A percentile compares a stretch with the other conserved stretches of the same genome.
Evolutionary conservation across 2,113 vertebrate species (phyloP).

Genomic region (Gobio gobio): DNA sequence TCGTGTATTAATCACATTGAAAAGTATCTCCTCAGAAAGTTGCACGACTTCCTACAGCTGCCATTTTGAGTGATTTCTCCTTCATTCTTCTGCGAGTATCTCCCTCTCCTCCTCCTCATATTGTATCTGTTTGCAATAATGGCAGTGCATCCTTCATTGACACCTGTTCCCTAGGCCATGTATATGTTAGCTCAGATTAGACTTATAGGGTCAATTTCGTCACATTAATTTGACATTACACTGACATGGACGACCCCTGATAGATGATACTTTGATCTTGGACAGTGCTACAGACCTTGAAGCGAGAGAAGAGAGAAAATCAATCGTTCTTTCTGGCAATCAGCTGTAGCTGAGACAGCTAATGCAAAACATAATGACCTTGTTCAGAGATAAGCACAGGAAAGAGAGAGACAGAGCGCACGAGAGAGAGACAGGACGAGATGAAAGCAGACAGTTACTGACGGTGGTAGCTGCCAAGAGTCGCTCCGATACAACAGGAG

Average conservation of each 20-base stretch:
- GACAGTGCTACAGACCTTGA: not conserved
- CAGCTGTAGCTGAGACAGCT: slow-evolving; percentile 56
- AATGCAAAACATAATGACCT: slow-evolving; percentile 62
- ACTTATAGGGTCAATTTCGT: slow-evolving; percentile 16
- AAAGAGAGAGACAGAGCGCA: slow-evolving; percentile 10
- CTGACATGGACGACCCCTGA: slow-evolving; percentile 24
- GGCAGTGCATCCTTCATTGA: not conserved
- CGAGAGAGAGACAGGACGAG: slow-evolving; percentile 28
- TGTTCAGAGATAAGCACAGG: slow-evolving; percentile 53
- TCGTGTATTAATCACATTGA: not conserved
- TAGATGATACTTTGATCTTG: slow-evolving; percentile 30
- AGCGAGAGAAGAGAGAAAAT: slow-evolving; percentile 42
- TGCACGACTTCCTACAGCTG: not conserved
- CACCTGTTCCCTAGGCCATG: slow-evolving; percentile 14
- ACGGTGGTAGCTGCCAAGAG: slow-evolving; percentile 26
- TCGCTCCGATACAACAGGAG: slow-evolving; percentile 25
- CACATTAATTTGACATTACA: slow-evolving; percentile 16
- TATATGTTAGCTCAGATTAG: slow-evolving; percentile 28
- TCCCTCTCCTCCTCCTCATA: slow-evolving; percentile 1
- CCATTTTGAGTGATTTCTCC: slow-evolving; percentile 12
- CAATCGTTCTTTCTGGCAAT: slow-evolving; percentile 54
- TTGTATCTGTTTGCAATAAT: slow-evolving; percentile 33
- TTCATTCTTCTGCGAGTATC: not conserved
- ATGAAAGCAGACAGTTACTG: slow-evolving; percentile 35
- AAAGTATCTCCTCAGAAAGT: not conserved